Evolutionary conservation across 2,888 invertebrate genomes (phyloP), one percentile per base, ranked within the genome.

Genomic region (Steinernema hermaphroditum): DNA sequence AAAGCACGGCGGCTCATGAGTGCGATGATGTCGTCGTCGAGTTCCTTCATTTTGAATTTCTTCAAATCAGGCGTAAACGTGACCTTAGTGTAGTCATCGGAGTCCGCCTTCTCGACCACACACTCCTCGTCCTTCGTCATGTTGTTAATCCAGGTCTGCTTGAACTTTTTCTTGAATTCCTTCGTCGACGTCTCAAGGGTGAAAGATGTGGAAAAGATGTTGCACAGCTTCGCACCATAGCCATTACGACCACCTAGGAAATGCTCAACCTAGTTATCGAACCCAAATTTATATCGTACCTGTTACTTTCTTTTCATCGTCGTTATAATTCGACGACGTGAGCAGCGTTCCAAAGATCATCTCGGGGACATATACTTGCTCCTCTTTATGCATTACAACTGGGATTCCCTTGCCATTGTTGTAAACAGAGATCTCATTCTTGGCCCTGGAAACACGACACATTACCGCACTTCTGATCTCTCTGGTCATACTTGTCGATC

Each of bases 391-490:
- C 90, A 93, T 92, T 0, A 93, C 94, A 0, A 99, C 95, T 0
- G 98, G 98, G 82, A 99, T 97, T 77, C 96, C 96, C 84, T 93
- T 91, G 0, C 98, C 98, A 87, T 99, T 97, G 88, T 99, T 98
- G 91, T 93, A 96, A 41, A 99, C 91, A 0, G 93, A 93, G 82
- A 99, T 93, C 14, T 91, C 90, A 88, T 96, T 96, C 74, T 91
- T 91, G 84, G 94, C 95, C 54, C 91, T 91, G n/a, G n/a, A n/a
- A n/a, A n/a, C n/a, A n/a, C n/a, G n/a, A n/a, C n/a, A n/a, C n/a
- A n/a, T n/a, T n/a, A n/a, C n/a, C n/a, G n/a, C n/a, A n/a, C n/a
- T n/a, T n/a, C n/a, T n/a, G n/a, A n/a, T n/a, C n/a, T n/a, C n/a
- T n/a, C n/a, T n/a, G n/a, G n/a, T n/a, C n/a, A n/a, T 46, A 85